phyloP scores from a whole-genome alignment of 1,140 invertebrate species.

The Lamellibrachia luymesi region DNA sequence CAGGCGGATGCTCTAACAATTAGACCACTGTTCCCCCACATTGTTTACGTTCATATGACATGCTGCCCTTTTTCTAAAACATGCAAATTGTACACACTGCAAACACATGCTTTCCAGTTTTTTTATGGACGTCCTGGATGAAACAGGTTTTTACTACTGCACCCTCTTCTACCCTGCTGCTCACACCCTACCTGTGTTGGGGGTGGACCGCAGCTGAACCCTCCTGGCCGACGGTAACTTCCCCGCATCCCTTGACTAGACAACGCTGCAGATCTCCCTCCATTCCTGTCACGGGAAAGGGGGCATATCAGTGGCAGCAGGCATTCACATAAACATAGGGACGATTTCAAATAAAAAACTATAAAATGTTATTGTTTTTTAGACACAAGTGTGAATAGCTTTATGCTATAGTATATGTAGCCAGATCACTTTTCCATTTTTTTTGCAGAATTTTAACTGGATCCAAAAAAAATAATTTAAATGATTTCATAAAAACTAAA shows the following conservation, averaged over 20 bases:
- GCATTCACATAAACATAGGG: background rate
- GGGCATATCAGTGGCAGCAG: background rate
- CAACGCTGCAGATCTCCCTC: background rate
- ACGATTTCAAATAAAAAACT: background rate
- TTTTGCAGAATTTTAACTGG: too few species aligned
- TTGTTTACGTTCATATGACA: too few species aligned
- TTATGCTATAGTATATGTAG: too few species aligned
- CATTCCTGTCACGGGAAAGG: background rate
- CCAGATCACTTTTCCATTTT: too few species aligned
- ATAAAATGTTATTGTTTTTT: background rate
- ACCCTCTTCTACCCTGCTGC: too few species aligned
- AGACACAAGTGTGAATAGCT: too few species aligned
- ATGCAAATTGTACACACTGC: background rate
- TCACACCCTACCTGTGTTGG: background rate
- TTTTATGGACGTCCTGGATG: background rate
- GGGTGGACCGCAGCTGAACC: background rate
- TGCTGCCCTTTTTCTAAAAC: too few species aligned
- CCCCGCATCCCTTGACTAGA: background rate
- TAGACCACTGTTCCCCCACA: too few species aligned
- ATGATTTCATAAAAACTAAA: too few species aligned
- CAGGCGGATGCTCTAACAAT: too few species aligned
- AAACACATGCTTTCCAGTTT: background rate
- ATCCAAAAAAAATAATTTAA: too few species aligned
- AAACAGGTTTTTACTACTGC: background rate
- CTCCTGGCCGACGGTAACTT: background rate